Evolutionary conservation across 2,113 vertebrate genomes (phyloP), one percentile per base, ranked within the genome.

Genomic region (Campylorhamphus procurvoides): DNA sequence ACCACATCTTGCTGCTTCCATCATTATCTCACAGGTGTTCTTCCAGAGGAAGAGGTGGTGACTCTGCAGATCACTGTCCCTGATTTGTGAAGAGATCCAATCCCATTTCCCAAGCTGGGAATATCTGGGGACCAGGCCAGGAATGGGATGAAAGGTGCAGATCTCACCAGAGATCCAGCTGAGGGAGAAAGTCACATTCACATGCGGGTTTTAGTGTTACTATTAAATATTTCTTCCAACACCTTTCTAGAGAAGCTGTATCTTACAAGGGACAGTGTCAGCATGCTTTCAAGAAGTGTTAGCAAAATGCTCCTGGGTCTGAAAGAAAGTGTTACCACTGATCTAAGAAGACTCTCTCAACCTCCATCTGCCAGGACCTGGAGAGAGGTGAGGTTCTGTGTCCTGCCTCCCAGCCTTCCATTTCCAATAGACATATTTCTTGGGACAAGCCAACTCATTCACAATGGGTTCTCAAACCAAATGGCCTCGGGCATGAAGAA

Each of bases 21-120:
- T 7, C 55, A 53, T 47, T 4, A 37, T 14, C 55, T 66, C 39
- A 28, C 0, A n/a, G 56, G 83, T 2, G 10, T 44, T 40, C 14
- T 56, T n/a, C 37, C 40, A 76, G 55, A 72, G 44, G 44, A 90
- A 44, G 25, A 75, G 31, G 44, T 20, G 15, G 7, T 17, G 5
- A 4, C 39, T 50, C 60, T 73, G 47, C 8, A 24, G 35, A n/a
- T 22, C 1, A 2, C 31, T 14, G 3, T 18, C 23, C 47, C 29
- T 3, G 2, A 17, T 24, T 31, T 49, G 63, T 1, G 1, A 78
- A 56, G 4, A 76, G 37, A 79, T 9, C 25, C 37, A 56, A 66
- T 18, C 17, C 56, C 33, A 24, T 31, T n/a, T 78, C 75, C 50
- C 0, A 0, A 56, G n/a, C 74, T 19, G 27, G 44, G 60, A 84